Evolutionary conservation across 2,113 vertebrate species (phyloP), one percentile per base, ranked within the genome.

Genomic region (Percopsis transmontana): DNA sequence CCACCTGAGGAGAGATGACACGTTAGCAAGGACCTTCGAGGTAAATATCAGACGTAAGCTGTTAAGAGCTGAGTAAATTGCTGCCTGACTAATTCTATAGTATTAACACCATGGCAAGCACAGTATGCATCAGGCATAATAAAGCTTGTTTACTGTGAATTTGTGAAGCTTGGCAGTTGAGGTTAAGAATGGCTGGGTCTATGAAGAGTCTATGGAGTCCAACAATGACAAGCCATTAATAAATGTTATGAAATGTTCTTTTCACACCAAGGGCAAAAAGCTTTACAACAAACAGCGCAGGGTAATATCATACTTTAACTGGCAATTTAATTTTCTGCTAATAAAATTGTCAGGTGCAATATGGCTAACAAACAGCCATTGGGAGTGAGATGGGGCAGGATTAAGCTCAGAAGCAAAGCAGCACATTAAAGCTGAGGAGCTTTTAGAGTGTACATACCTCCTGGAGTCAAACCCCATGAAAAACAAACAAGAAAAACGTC

Each of bases 401-500:
- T 85, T 82, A 16, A 58, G 76, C 89, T 89, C 81, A 69, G 80
- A 84, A 86, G 92, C 92, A 89, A 88, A 92, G 94, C 90, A 10
- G 85, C 56, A 72, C 65, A 55, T 66, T 74, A 62, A 66, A 81
- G 87, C 65, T 38, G 57, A 53, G 58, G 80, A 38, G 33, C 5
- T 21, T 53, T 64, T 23, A 2, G 48, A 48, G 11, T 18, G 74
- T 95, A 98, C 97, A 76, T 97, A 99, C 97, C 97, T 99, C 97
- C 97, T 99, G 95, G 88, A 94, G 94, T 93, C 70, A 93, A 92
- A 91, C 93, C 91, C 92, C 91, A 95, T 93, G 93, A 91, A 94
- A 94, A 92, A 92, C 93, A 94, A 89, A 80, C 57, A 72, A 90
- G 93, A 94, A 68, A 84, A 94, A 92, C 0, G 44, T 85, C 63